Conservation (phyloP, 2,888 invertebrate species). For the Acleris laterana region DNA sequence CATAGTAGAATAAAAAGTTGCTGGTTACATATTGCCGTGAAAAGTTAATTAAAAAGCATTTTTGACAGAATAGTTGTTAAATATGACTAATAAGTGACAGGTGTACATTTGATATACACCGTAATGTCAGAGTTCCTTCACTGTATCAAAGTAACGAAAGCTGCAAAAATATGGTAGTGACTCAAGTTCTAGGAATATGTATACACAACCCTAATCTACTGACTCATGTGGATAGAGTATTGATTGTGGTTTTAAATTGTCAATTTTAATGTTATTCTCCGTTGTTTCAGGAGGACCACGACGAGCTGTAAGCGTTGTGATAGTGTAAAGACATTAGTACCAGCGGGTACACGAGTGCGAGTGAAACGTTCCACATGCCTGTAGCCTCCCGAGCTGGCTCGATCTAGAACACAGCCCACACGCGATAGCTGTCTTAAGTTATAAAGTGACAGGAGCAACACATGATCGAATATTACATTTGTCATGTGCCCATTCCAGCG, state of each 20-base stretch:
- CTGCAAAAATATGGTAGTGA: too few species aligned
- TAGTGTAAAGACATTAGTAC: conserved; percentile 68
- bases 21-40: too few species aligned
- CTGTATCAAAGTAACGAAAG: too few species aligned
- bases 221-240: too few species aligned
- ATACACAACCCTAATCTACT: too few species aligned
- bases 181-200: too few species aligned
- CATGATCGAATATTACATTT: not conserved
- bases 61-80: too few species aligned
- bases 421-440: not conserved
- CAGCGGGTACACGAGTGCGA: conserved; percentile 55
- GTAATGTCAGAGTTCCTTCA: too few species aligned
- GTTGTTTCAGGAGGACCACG: conserved; percentile 78
- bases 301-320: conserved; percentile 71
- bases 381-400: not conserved
- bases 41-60: too few species aligned
- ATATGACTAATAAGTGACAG: too few species aligned
- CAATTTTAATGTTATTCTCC: conserved; percentile 15
- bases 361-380: conserved; percentile 23
- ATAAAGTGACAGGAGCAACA: not conserved
- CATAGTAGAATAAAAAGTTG: too few species aligned
- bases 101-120: too few species aligned
- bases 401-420: not conserved
- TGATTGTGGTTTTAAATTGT: conserved; percentile 4
- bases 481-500: conserved; percentile 11